A percentile compares a stretch with the other conserved stretches of the same genome.
These are phyloP conservation scores for Drosophila tani DNA, from an alignment of 1,140 invertebrate genomes.

Conservation along the genomic window DNA sequence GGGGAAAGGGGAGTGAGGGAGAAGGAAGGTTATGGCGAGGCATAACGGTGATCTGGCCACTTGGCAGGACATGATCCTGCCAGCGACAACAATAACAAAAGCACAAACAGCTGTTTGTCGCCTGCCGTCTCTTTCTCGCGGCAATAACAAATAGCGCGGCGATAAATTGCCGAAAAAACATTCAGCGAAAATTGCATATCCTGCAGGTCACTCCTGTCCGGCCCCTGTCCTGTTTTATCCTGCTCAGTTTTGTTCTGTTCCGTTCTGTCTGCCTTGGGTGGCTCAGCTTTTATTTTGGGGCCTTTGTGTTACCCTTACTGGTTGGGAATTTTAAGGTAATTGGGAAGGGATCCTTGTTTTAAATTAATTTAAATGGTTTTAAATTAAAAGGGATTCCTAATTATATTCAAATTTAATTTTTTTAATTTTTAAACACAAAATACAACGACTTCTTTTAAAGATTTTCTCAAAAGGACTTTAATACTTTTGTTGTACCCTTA, in stretches of 20 bases:
- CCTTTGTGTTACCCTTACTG: background rate
- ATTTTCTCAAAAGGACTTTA: too few species aligned
- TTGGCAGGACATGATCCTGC: constrained; percentile 74
- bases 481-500: too few species aligned
- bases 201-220: constrained; percentile 45
- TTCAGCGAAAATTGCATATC: constrained; percentile 67
- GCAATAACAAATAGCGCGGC: constrained; percentile 67
- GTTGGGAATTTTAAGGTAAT: background rate
- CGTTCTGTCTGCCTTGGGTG: background rate
- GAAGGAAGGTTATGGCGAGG: background rate
- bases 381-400: background rate
- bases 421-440: background rate
- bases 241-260: constrained; percentile 10
- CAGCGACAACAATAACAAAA: constrained; percentile 48
- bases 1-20: background rate
- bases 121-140: background rate
- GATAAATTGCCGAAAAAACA: constrained; percentile 62
- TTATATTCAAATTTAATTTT: background rate
- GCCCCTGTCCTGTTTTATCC: constrained; percentile 7
- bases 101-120: constrained; percentile 66
- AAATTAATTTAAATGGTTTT: background rate
- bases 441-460: background rate
- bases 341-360: background rate
- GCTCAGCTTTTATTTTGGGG: background rate
- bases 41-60: constrained; percentile 69